Evolutionary conservation across 2,888 invertebrate species (phyloP).

Genomic region (Sminthurinus aureus): DNA sequence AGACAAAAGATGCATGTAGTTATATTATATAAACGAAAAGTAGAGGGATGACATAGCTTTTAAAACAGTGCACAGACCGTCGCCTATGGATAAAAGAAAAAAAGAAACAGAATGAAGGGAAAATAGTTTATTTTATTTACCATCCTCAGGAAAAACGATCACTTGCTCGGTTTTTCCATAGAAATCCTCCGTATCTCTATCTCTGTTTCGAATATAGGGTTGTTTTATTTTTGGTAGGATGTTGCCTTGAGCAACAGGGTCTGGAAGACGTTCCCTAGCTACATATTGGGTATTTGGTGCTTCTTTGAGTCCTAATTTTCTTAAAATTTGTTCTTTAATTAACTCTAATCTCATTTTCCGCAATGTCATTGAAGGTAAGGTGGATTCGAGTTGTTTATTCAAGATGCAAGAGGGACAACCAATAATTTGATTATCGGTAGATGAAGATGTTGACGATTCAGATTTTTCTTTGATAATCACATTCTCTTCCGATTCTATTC

Average conservation of each 20-base stretch:
- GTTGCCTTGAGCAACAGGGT: conserved; percentile 78
- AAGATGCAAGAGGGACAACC: conserved; percentile 18
- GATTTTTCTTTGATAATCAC: conserved; percentile 5
- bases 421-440: neutral
- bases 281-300: conserved; percentile 69
- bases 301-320: conserved; percentile 78
- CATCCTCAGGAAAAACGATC: conserved; percentile 81
- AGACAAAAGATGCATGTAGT: too few relatives aligned
- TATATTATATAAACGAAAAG: too few relatives aligned
- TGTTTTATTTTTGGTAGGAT: conserved; percentile 66
- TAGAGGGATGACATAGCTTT: too few relatives aligned
- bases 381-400: conserved; percentile 20
- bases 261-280: conserved; percentile 67
- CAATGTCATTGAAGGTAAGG: conserved; percentile 61
- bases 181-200: conserved; percentile 75
- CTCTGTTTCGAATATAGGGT: conserved; percentile 65
- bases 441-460: neutral
- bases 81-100: too few relatives aligned
- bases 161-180: conserved; percentile 85
- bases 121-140: too few relatives aligned
- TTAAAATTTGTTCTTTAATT: conserved; percentile 83
- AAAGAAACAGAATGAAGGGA: too few relatives aligned
- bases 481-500: neutral
- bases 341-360: conserved; percentile 78
- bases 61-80: too few relatives aligned